A percentile compares a stretch with the other conserved stretches of the same genome.
Evolutionary conservation across 2,113 vertebrate genomes (phyloP).

Genomic region (Nematolebias whitei): DNA sequence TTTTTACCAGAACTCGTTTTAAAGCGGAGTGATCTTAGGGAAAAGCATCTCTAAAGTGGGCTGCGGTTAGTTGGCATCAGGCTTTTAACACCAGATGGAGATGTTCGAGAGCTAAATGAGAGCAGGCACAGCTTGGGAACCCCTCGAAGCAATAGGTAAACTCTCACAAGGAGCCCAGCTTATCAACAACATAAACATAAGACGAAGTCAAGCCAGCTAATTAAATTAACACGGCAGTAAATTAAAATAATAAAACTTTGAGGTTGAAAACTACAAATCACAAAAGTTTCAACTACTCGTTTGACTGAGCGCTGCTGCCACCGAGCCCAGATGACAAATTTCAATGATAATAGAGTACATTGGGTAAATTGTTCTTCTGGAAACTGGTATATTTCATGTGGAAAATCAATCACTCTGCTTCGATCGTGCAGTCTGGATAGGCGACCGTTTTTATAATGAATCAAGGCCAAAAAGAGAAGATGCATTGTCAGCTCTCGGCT

Average conservation of each 20-base stretch:
- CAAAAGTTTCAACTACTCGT: background rate
- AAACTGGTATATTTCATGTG: background rate
- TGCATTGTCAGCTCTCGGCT: background rate
- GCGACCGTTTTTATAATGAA: slow-evolving; percentile 4
- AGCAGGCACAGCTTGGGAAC: slow-evolving; percentile 1
- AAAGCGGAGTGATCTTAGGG: background rate
- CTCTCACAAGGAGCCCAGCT: background rate
- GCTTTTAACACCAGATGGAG: slow-evolving; percentile 25
- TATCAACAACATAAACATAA: slow-evolving; percentile 8
- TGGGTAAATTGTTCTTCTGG: slow-evolving; percentile 14
- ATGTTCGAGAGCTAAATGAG: slow-evolving; percentile 21
- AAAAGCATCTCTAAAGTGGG: background rate
- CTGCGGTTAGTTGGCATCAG: slow-evolving; percentile 7
- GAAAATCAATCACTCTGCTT: background rate
- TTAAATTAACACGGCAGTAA: background rate
- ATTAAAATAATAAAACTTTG: slow-evolving; percentile 4
- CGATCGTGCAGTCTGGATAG: slow-evolving; percentile 5
- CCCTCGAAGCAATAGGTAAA: slow-evolving; percentile 15
- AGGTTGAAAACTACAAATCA: background rate
- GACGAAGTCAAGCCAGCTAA: background rate
- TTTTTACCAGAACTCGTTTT: too few relatives aligned
- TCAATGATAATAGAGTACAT: background rate
- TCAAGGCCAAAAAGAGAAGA: background rate
- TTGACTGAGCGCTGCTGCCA: background rate
- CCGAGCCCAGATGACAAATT: background rate